Percentiles rank a stretch among this genome's conserved stretches.
These are phyloP conservation scores for Arremon brunneinucha DNA, from an alignment of 2,797 vertebrate species.

Conservation along the genomic window DNA sequence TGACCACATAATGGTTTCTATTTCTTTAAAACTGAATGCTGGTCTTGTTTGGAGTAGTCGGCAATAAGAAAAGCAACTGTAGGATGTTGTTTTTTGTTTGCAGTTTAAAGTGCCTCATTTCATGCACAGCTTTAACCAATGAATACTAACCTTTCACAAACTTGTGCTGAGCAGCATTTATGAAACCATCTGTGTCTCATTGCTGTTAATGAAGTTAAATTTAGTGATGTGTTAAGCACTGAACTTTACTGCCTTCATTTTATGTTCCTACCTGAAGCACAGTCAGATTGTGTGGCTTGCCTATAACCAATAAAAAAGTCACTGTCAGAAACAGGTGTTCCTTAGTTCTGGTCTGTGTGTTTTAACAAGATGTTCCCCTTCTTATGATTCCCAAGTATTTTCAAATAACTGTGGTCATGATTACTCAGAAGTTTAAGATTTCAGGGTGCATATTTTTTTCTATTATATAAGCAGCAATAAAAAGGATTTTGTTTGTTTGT, in stretches of 20 bases:
- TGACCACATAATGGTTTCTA: not conserved
- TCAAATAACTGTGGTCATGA: not conserved
- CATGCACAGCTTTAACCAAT: not conserved
- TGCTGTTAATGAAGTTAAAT: not conserved
- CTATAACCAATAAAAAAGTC: not conserved
- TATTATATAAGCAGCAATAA: not conserved
- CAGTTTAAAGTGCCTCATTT: not conserved
- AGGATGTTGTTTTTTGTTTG: not conserved
- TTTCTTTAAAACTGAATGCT: not conserved
- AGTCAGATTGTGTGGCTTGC: not conserved
- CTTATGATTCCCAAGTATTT: not conserved
- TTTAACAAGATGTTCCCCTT: not conserved
- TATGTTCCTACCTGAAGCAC: not conserved
- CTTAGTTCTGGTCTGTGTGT: not conserved
- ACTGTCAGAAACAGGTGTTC: not conserved
- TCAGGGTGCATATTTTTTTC: not conserved
- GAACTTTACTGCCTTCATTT: not conserved
- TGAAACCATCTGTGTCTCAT: not conserved
- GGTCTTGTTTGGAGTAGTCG: not conserved
- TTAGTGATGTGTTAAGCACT: not conserved
- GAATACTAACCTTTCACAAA: not conserved
- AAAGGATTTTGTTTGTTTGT: not conserved
- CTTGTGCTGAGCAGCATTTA: not conserved
- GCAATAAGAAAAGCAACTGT: not conserved
- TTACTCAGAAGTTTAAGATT: not conserved